Evolutionary conservation across 2,797 vertebrate genomes (phyloP), one percentile per base, ranked within the genome.

Genomic region (Brotula barbata): DNA sequence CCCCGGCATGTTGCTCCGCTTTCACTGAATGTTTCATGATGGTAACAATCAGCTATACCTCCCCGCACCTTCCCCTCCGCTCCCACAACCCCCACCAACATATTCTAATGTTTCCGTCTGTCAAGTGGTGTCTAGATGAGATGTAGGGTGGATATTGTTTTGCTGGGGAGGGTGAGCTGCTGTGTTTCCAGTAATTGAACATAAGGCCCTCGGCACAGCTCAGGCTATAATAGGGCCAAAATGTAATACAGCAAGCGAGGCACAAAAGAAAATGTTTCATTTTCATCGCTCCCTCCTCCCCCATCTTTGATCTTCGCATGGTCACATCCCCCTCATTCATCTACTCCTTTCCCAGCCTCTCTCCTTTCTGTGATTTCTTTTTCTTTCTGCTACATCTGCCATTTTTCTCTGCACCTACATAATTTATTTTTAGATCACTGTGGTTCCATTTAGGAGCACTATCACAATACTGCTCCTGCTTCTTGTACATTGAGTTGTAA

Each of bases 151-250:
- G 83, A 87, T 90, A 91, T 91, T 89, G 87, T 84, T 85, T 87
- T 85, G 66, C 64, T 65, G 79, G 73, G 54, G 56, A 68, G 58
- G 68, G 68, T 28, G 46, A 65, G 72, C 64, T 57, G 60, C 73
- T 81, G 73, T 91, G 89, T 90, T 91, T 83, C 72, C 82, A 58
- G 80, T 92, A 92, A 92, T 92, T 91, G 90, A 91, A 91, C 91
- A 91, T 77, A 83, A 83, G 83, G 69, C 83, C 85, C 68, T 82
- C 73, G 55, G 80, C 52, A 58, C 75, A 80, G 62, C 77, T 80
- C 84, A 69, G 76, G 80, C 89, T 87, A 88, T 85, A 88, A 88
- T 80, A 71, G 64, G 51, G 68, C 55, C 50, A 43, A 65, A 80
- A 80, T 87, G 80, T 82, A 84, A 90, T 85, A 67, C 68, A 80